These are phyloP conservation scores for Todus mexicanus DNA, from an alignment of 2,797 vertebrate species.

Conservation along the genomic window DNA sequence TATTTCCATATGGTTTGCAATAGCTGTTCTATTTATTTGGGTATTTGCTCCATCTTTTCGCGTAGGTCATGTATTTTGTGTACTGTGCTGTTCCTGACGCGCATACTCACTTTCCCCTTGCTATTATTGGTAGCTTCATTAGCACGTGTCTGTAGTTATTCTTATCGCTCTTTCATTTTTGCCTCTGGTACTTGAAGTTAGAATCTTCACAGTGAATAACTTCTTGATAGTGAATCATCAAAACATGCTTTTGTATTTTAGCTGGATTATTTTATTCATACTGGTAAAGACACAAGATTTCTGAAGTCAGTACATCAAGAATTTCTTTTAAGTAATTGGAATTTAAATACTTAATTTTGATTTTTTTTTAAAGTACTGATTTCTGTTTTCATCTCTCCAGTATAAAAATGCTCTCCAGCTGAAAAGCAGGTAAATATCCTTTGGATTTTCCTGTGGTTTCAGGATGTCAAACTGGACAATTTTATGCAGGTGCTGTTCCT, in stretches of 20 bases:
- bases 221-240: background rate
- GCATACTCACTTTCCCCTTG: background rate
- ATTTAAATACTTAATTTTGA: background rate
- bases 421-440: background rate
- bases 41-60: background rate
- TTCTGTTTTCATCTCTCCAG: background rate
- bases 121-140: background rate
- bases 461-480: accelerated
- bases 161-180: background rate
- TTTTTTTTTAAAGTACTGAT: background rate
- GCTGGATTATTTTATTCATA: background rate
- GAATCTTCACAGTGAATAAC: background rate
- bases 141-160: background rate
- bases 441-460: background rate
- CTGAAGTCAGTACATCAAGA: background rate
- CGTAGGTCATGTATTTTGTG: background rate
- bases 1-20: background rate
- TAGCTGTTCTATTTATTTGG: background rate
- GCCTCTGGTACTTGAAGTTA: background rate
- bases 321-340: background rate
- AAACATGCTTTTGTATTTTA: background rate
- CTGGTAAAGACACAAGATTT: background rate
- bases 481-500: background rate
- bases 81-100: background rate
- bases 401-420: background rate